Evolutionary conservation across 1,140 invertebrate species (phyloP).

Genomic region (Anoplolepis gracilipes): DNA sequence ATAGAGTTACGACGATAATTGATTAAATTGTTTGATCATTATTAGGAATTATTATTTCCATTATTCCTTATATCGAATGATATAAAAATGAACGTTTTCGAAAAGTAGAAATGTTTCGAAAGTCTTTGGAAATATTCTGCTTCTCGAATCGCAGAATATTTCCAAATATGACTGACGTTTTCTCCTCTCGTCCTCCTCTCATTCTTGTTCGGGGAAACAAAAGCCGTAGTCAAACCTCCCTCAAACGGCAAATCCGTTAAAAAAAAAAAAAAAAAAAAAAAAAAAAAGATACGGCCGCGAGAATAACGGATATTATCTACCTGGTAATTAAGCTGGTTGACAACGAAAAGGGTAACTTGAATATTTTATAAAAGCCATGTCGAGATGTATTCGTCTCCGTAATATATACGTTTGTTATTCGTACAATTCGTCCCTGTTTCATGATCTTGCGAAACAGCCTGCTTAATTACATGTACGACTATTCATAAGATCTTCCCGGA

Average conservation of each 20-base stretch:
- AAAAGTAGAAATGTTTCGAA: background rate
- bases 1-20: too few relatives aligned
- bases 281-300: conserved; percentile 20
- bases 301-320: conserved; percentile 57
- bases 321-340: conserved; percentile 78
- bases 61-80: background rate
- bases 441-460: background rate
- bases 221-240: conserved; percentile 4
- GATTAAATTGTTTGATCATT: too few relatives aligned
- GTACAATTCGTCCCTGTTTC: background rate
- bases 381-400: conserved; percentile 11
- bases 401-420: background rate
- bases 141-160: background rate
- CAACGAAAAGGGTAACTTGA: conserved; percentile 66
- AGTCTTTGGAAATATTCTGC: background rate
- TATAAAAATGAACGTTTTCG: background rate
- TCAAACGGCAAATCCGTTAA: conserved; percentile 48
- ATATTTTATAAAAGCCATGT: conserved; percentile 76
- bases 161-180: conserved; percentile 11
- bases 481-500: background rate
- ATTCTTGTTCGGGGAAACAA: conserved; percentile 23
- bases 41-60: too few relatives aligned
- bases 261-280: too few relatives aligned
- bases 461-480: background rate
- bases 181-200: background rate